These are phyloP conservation scores for Apodemia duryi DNA, from an alignment of 2,888 invertebrate genomes.

Conservation along the genomic window DNA sequence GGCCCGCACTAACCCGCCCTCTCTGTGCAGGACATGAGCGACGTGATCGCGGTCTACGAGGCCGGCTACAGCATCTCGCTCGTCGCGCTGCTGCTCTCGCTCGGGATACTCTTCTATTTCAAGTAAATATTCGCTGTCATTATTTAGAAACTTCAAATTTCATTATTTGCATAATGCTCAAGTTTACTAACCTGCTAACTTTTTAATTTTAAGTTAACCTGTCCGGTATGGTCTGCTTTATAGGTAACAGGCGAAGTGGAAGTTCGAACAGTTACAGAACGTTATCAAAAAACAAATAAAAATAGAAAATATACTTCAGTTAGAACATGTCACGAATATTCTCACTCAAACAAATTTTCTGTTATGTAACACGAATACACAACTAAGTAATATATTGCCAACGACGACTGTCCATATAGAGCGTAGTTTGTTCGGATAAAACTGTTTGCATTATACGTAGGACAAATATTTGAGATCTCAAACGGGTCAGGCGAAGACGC, in stretches of 20 bases:
- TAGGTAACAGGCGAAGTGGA: too few relatives aligned
- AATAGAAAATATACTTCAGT: too few relatives aligned
- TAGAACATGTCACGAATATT: constrained; percentile 1
- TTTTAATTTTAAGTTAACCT: too few relatives aligned
- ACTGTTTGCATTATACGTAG: constrained; percentile 57
- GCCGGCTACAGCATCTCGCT: constrained; percentile 92
- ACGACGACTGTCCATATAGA: constrained; percentile 42
- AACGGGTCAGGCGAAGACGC: constrained; percentile 64
- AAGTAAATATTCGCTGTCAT: constrained; percentile 80
- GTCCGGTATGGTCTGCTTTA: too few relatives aligned
- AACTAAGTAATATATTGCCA: constrained; percentile 28
- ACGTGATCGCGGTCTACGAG: constrained; percentile 88
- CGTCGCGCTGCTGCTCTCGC: constrained; percentile 88
- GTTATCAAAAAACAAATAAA: background rate
- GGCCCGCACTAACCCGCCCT: background rate
- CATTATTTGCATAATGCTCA: too few relatives aligned
- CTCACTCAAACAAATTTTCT: constrained; percentile 12
- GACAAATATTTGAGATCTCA: constrained; percentile 70
- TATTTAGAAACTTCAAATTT: too few relatives aligned
- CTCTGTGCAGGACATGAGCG: constrained; percentile 55
- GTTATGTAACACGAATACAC: constrained; percentile 23
- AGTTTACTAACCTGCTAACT: too few relatives aligned
- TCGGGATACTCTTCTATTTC: constrained; percentile 91
- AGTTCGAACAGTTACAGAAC: too few relatives aligned
- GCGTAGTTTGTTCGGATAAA: constrained; percentile 66